These are phyloP conservation scores for Yponomeuta malinellus DNA, from an alignment of 2,888 invertebrate species.

Conservation along the genomic window DNA sequence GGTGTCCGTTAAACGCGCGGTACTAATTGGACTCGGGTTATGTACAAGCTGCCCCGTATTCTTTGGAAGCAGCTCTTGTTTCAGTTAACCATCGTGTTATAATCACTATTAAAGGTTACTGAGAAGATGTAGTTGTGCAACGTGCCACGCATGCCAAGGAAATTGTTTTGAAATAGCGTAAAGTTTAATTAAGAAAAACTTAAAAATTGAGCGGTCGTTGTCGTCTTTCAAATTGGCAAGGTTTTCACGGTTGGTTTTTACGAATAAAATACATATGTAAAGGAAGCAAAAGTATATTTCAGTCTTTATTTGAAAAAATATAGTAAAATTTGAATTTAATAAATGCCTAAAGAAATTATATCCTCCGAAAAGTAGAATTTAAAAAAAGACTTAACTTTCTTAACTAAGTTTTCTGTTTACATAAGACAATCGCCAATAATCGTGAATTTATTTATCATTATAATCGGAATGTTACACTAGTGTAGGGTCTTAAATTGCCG, in stretches of 20 bases:
- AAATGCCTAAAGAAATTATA: conserved; percentile 16
- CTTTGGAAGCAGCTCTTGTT: background rate
- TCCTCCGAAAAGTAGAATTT: background rate
- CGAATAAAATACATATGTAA: background rate
- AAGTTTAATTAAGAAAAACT: no score
- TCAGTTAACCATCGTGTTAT: background rate
- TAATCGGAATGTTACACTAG: background rate
- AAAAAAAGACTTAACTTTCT: no score
- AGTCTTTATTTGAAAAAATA: conserved; percentile 17
- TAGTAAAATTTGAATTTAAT: conserved; percentile 7
- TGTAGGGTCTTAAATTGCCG: background rate
- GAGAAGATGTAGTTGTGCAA: no score
- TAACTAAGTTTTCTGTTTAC: no score
- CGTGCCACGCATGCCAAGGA: no score
- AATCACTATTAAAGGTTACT: no score
- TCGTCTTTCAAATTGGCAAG: no score
- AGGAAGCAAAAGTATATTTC: conserved; percentile 4
- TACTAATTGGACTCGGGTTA: background rate
- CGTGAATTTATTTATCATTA: background rate
- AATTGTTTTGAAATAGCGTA: no score
- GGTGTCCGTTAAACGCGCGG: background rate
- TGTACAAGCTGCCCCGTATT: background rate
- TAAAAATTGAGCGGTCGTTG: no score
- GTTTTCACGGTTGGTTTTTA: background rate
- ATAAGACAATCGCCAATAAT: background rate